Evolutionary conservation across 2,888 invertebrate genomes (phyloP), one percentile per base, ranked within the genome.

Genomic region (Phasia obesa): DNA sequence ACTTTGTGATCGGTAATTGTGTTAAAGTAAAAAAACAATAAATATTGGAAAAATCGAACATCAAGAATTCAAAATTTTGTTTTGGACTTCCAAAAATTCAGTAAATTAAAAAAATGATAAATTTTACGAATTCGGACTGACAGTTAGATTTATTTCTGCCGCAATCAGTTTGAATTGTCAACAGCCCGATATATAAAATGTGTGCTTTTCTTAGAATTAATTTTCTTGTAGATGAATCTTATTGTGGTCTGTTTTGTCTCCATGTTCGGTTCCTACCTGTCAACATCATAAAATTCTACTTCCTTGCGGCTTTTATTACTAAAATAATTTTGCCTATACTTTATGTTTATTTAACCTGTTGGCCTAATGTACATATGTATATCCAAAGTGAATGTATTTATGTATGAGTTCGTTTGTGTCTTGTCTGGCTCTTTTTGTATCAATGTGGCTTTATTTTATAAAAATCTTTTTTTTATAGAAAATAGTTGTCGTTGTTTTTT

Each of bases 291-390:
- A 38, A 38, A 62, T 70, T 49, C 44, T 44, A 53, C 64, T 81
- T 70, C 62, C 57, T 80, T 80, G 74, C 42, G 57, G 57, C 35
- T 70, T 69, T 75, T 27, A 42, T 55, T 38, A 35, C 69, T 70
- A 35, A 59, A 42, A 23, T 59, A n/a, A 31, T 17, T 38, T 25
- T n/a, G 47, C 42, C 51, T 65, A 25, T 35, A 25, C 7, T 15
- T 53, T n/a, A 49, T 53, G 70, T 81, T 81, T 57, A 60, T 67
- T 71, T 71, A 76, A 81, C 81, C 81, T 81, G 65, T 71, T 81
- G 81, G 71, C 65, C 81, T 31, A 67, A 57, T 74, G 55, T 42
- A n/a, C n/a, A n/a, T n/a, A n/a, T 60, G 53, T 27, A 35, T 38
- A 69, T 19, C 47, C 31, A 62, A 42, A 17, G 21, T 53, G 38